A percentile compares a stretch with the other conserved stretches of the same genome.
Evolutionary conservation across 2,888 invertebrate species (phyloP).

Genomic region (Lasius fuliginosus): DNA sequence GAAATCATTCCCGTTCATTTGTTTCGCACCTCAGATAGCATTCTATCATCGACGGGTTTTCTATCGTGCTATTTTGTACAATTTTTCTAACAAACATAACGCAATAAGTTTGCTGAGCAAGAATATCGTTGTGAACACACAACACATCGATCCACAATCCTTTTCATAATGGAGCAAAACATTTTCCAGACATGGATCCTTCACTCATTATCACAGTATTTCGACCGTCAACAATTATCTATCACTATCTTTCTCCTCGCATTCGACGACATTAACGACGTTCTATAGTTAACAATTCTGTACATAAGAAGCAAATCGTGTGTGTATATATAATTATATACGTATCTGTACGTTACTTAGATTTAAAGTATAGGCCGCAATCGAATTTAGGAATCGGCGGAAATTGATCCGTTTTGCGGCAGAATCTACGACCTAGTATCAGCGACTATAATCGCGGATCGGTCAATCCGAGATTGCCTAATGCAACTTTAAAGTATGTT

Average conservation of each 20-base stretch:
- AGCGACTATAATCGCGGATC: conserved; percentile 65
- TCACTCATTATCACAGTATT: background rate
- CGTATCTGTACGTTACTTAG: conserved; percentile 76
- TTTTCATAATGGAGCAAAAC: conserved; percentile 10
- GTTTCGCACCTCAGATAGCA: background rate
- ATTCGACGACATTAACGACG: conserved; percentile 54
- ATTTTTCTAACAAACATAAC: conserved; percentile 56
- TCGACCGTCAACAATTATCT: background rate
- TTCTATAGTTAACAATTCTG: conserved; percentile 69
- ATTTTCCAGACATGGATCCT: background rate
- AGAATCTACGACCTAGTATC: conserved; percentile 40
- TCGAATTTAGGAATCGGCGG: conserved; percentile 68
- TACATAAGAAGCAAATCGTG: conserved; percentile 76
- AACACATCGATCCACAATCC: background rate
- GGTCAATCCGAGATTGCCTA: conserved; percentile 72
- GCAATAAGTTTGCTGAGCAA: background rate
- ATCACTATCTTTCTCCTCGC: conserved; percentile 18
- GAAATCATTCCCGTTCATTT: background rate
- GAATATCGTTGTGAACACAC: background rate
- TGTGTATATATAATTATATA: conserved; percentile 74
- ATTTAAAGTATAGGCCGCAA: conserved; percentile 73
- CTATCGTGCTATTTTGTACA: conserved; percentile 64
- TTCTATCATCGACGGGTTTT: conserved; percentile 37
- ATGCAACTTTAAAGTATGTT: conserved; percentile 64
- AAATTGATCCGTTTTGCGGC: conserved; percentile 33